Evolutionary conservation across 1,140 invertebrate species (phyloP).

Genomic region (Caenorhabditis remanei): DNA sequence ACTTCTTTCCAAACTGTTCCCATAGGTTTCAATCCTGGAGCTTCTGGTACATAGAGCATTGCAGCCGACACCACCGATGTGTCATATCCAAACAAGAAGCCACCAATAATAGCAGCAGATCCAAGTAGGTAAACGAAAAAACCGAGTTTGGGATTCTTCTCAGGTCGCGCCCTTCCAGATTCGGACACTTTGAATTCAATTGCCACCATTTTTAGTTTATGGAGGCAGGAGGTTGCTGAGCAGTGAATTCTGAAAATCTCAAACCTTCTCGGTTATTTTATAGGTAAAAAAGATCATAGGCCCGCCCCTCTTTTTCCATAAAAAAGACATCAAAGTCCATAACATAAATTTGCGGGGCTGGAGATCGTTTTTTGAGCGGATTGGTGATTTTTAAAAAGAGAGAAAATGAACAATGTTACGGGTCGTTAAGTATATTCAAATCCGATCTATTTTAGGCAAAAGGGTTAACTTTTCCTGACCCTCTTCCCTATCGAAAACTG

Average conservation of each 20-base stretch:
- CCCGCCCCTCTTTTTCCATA: not conserved
- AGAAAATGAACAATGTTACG: conserved; percentile 19
- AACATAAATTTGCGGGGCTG: too few species aligned
- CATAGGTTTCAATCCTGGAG: conserved; percentile 66
- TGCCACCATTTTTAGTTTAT: conserved; percentile 2
- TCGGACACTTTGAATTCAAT: conserved; percentile 48
- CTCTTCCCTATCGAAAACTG: not conserved
- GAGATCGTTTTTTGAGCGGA: not conserved
- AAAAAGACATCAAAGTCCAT: conserved; percentile 27
- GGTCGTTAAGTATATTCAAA: conserved; percentile 25
- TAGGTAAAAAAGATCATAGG: not conserved
- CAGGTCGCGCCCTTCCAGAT: not conserved
- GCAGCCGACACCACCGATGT: conserved; percentile 83
- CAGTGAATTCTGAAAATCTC: not conserved
- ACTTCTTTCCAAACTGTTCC: conserved; percentile 66
- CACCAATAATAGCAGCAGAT: conserved; percentile 76
- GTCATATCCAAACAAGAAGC: conserved; percentile 84
- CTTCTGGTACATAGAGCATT: conserved; percentile 80
- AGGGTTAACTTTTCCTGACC: not conserved
- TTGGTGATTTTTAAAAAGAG: conserved; percentile 28
- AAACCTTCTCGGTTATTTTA: not conserved
- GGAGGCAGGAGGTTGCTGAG: not conserved
- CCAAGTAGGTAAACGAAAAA: conserved; percentile 26
- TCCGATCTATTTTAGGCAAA: not conserved
- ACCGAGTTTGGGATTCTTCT: conserved; percentile 6